Evolutionary conservation across 1,140 invertebrate genomes (phyloP).

Genomic region (Acromyrmex charruanus): DNA sequence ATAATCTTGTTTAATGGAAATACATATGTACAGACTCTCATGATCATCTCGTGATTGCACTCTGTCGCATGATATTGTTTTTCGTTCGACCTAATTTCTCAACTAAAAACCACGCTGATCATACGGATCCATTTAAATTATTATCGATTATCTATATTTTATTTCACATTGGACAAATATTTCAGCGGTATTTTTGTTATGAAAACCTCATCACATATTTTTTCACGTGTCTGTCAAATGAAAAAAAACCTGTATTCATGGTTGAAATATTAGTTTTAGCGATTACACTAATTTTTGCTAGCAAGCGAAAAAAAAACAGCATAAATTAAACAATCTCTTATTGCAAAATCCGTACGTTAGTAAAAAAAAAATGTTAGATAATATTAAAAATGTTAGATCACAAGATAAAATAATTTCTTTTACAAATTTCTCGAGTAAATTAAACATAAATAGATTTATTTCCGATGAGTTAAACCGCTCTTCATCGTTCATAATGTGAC

Average conservation of each 20-base stretch:
- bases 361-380: background rate
- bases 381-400: background rate
- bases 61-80: constrained; percentile 8
- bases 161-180: constrained; percentile 22
- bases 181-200: constrained; percentile 1
- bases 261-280: background rate
- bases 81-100: constrained; percentile 41
- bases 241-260: background rate
- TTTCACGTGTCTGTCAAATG: background rate
- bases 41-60: background rate
- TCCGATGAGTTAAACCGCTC: background rate
- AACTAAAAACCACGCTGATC: background rate
- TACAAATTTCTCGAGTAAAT: background rate
- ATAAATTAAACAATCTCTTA: background rate
- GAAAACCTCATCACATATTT: background rate
- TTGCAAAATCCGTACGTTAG: background rate
- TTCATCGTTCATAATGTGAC: background rate
- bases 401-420: constrained; percentile 11
- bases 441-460: background rate
- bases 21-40: background rate
- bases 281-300: background rate
- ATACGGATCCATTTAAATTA: constrained; percentile 20
- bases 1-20: constrained; percentile 47
- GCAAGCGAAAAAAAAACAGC: background rate
- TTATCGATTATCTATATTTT: constrained; percentile 39